phyloP scores from a whole-genome alignment of 2,797 vertebrate genomes.

The Pseudotriccus pelzelni region DNA sequence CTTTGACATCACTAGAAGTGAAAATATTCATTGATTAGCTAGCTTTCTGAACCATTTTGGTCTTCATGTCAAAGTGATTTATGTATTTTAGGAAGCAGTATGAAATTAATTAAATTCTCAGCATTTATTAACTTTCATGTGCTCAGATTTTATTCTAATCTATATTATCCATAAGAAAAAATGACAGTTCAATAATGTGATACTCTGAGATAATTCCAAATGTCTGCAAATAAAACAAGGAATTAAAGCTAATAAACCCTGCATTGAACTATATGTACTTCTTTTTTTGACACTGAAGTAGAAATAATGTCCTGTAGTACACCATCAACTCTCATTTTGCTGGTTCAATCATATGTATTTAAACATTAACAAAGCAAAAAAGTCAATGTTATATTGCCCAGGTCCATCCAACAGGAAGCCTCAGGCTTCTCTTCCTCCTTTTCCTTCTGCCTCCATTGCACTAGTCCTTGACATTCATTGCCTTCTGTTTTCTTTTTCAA shows the following conservation, averaged over 20 bases:
- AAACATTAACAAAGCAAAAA: background rate
- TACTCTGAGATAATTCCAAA: background rate
- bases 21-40: background rate
- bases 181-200: background rate
- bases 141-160: background rate
- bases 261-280: background rate
- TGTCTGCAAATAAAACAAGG: background rate
- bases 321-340: background rate
- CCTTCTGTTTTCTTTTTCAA: background rate
- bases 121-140: background rate
- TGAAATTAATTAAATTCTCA: background rate
- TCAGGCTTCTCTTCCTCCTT: background rate
- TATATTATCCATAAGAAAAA: background rate
- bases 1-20: background rate
- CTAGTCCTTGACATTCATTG: background rate
- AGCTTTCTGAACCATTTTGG: background rate
- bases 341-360: background rate
- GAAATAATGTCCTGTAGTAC: background rate
- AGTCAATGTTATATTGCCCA: background rate
- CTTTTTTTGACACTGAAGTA: background rate
- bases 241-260: background rate
- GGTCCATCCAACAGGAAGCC: background rate
- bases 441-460: background rate
- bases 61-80: background rate
- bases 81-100: background rate